These are phyloP conservation scores for Brachyptera risi DNA, from an alignment of 2,888 invertebrate species.

Conservation along the genomic window DNA sequence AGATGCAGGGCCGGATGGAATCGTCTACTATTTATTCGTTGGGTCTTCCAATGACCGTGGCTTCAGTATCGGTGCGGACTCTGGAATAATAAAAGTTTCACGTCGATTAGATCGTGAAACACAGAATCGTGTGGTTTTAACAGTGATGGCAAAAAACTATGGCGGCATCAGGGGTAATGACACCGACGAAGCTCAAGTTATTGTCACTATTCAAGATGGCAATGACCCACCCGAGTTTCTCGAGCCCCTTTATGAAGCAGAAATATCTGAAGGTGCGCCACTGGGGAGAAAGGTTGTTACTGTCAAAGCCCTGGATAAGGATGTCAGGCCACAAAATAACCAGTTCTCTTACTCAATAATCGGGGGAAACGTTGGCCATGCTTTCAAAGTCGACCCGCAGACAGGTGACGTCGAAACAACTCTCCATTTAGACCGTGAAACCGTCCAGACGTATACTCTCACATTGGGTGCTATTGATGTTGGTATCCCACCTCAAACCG, in stretches of 20 bases:
- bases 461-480: slow-evolving; percentile 85
- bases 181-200: slow-evolving; percentile 91
- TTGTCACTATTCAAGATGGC: slow-evolving; percentile 90
- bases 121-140: slow-evolving; percentile 82
- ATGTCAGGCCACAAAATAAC: slow-evolving; percentile 85
- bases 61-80: slow-evolving; percentile 78
- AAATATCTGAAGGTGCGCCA: slow-evolving; percentile 73
- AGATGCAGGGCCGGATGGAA: slow-evolving; percentile 82
- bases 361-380: slow-evolving; percentile 74
- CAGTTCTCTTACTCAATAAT: slow-evolving; percentile 89
- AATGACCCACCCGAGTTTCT: slow-evolving; percentile 94
- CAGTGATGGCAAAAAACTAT: slow-evolving; percentile 90
- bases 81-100: slow-evolving; percentile 79
- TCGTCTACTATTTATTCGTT: slow-evolving; percentile 86
- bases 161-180: slow-evolving; percentile 93
- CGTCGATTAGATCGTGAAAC: slow-evolving; percentile 80
- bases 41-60: slow-evolving; percentile 91
- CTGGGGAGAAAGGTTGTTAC: slow-evolving; percentile 69
- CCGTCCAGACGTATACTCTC: slow-evolving; percentile 65
- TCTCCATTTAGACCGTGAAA: slow-evolving; percentile 76
- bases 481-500: slow-evolving; percentile 85
- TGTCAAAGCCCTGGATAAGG: slow-evolving; percentile 86
- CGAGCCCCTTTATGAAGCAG: slow-evolving; percentile 70
- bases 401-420: slow-evolving; percentile 75
- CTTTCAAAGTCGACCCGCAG: slow-evolving; percentile 84